Conservation (phyloP, 2,113 vertebrate species). For the Hydrochoerus hydrochaeris region DNA sequence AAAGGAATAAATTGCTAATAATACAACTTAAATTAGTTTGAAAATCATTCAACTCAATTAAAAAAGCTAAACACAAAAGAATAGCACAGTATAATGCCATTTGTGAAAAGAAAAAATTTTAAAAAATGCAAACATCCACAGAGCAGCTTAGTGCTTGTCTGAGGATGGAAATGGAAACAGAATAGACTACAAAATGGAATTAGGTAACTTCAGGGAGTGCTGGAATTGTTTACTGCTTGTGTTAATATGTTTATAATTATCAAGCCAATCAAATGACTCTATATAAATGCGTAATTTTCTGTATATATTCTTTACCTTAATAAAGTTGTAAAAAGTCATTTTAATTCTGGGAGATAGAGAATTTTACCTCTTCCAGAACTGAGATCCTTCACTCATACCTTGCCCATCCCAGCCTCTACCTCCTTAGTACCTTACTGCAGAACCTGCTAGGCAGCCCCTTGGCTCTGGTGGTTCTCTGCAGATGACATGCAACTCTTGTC, state of each 20-base stretch:
- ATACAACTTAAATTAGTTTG: neutral
- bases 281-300: neutral
- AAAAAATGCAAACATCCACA: neutral
- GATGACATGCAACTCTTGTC: neutral
- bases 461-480: neutral
- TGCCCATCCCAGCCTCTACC: neutral
- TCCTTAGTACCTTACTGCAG: rapidly evolving
- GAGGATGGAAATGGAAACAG: neutral
- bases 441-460: rapidly evolving
- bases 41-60: neutral
- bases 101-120: neutral
- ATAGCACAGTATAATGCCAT: neutral
- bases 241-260: neutral
- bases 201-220: neutral
- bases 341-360: neutral
- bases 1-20: neutral
- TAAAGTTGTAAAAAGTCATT: neutral
- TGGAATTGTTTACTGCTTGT: neutral
- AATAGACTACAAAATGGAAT: neutral
- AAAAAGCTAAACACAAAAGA: neutral
- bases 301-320: neutral
- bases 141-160: neutral
- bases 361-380: neutral
- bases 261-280: neutral
- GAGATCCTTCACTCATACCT: neutral